Evolutionary conservation across 2,888 invertebrate genomes (phyloP).

Genomic region (Macropis europaea): DNA sequence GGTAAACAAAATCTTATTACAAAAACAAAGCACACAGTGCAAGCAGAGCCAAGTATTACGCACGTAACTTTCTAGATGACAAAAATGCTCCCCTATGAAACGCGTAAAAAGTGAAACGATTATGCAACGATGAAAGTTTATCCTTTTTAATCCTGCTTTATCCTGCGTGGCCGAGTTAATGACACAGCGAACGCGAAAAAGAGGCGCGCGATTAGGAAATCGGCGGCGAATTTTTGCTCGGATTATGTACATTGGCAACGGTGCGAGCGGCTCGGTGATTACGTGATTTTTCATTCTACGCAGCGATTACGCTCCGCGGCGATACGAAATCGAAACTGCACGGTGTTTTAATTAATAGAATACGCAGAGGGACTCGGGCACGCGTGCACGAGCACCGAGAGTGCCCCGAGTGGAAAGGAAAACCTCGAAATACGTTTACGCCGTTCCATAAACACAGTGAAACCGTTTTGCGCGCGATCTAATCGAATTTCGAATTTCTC

Average conservation of each 20-base stretch:
- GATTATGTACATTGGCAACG: background rate
- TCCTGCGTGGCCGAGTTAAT: constrained; percentile 26
- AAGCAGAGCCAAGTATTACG: background rate
- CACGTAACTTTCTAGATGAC: background rate
- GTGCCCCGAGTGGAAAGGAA: constrained; percentile 22
- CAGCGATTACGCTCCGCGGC: constrained; percentile 47
- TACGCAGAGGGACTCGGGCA: constrained; percentile 35
- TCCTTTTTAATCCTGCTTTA: constrained; percentile 4
- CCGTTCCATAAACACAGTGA: constrained; percentile 44
- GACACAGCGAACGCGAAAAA: constrained; percentile 15
- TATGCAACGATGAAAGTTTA: constrained; percentile 32
- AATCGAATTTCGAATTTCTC: constrained; percentile 38
- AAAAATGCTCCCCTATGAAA: background rate
- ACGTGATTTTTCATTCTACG: background rate
- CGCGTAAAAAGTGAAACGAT: background rate
- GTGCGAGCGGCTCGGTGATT: background rate
- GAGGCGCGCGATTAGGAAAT: constrained; percentile 20
- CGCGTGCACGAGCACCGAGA: background rate
- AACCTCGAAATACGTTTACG: constrained; percentile 27
- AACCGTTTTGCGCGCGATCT: constrained; percentile 18
- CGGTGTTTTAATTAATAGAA: constrained; percentile 60
- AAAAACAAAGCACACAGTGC: too few relatives aligned
- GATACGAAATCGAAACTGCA: constrained; percentile 64
- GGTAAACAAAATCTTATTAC: too few relatives aligned
- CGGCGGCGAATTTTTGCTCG: constrained; percentile 7